Evolutionary conservation across 2,797 vertebrate genomes (phyloP).

Genomic region (Cuculus canorus): DNA sequence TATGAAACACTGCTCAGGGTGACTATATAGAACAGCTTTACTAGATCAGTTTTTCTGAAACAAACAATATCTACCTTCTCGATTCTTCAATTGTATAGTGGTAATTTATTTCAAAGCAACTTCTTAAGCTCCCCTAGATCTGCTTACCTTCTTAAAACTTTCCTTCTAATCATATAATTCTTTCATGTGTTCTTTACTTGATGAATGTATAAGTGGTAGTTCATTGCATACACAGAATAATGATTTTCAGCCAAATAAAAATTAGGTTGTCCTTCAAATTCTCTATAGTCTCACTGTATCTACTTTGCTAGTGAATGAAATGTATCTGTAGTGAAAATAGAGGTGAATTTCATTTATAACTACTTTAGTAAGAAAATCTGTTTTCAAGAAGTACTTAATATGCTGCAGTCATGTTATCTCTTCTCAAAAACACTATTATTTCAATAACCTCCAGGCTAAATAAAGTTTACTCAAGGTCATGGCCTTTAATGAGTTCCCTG

Average conservation of each 20-base stretch:
- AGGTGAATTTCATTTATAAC: not conserved
- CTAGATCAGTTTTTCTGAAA: not conserved
- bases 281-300: not conserved
- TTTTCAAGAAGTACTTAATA: not conserved
- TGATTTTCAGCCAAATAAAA: accelerated
- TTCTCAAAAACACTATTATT: not conserved
- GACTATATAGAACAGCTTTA: not conserved
- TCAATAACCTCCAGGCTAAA: conserved; percentile 11
- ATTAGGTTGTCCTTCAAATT: accelerated
- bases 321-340: not conserved
- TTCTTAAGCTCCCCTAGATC: not conserved
- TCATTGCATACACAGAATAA: not conserved
- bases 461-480: not conserved
- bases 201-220: not conserved
- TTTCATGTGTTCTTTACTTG: not conserved
- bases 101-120: not conserved
- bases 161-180: not conserved
- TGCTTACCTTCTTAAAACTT: not conserved
- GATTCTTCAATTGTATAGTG: not conserved
- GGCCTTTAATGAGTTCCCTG: conserved; percentile 25
- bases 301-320: not conserved
- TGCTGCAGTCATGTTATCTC: not conserved
- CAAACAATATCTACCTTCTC: not conserved
- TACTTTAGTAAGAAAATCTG: not conserved
- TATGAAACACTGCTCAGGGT: not conserved